A percentile compares a stretch with the other conserved stretches of the same genome.
Conservation (phyloP, 2,113 vertebrate species). For the Hippoglossus stenolepis region DNA sequence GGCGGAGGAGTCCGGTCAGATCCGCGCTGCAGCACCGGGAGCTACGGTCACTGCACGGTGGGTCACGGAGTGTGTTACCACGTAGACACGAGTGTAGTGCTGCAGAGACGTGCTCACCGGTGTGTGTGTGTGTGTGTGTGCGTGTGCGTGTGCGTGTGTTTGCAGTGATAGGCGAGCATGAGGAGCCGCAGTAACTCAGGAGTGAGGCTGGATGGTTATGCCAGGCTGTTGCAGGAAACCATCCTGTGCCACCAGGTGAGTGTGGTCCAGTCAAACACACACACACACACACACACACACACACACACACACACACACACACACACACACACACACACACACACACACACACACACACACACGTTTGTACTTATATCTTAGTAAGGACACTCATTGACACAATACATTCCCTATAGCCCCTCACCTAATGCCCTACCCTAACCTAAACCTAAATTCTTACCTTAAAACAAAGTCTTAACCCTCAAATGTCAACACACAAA, state of each 20-base stretch:
- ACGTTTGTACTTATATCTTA: too few relatives aligned
- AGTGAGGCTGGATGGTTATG: conserved; percentile 93
- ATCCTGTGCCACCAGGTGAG: conserved; percentile 94
- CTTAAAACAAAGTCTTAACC: too few relatives aligned
- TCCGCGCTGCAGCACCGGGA: conserved; percentile 1
- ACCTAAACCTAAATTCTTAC: too few relatives aligned
- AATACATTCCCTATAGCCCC: too few relatives aligned
- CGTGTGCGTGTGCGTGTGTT: not conserved
- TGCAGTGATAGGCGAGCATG: conserved; percentile 79
- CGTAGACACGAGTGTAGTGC: not conserved
- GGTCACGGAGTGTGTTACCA: not conserved
- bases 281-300: too few relatives aligned
- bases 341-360: too few relatives aligned
- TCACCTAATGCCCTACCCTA: too few relatives aligned
- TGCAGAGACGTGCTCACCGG: not conserved
- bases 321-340: too few relatives aligned
- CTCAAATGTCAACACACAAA: too few relatives aligned
- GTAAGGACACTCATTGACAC: too few relatives aligned
- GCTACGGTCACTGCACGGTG: not conserved
- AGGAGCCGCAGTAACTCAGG: conserved; percentile 97
- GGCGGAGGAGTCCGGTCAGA: not conserved
- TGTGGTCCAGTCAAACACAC: not conserved
- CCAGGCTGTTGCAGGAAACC: conserved; percentile 92
- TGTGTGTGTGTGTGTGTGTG: not conserved
- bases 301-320: too few relatives aligned